These are phyloP conservation scores for Umimayanthus kanabou DNA, from an alignment of 92 coral and sea anemone genomes.

Conservation along the genomic window DNA sequence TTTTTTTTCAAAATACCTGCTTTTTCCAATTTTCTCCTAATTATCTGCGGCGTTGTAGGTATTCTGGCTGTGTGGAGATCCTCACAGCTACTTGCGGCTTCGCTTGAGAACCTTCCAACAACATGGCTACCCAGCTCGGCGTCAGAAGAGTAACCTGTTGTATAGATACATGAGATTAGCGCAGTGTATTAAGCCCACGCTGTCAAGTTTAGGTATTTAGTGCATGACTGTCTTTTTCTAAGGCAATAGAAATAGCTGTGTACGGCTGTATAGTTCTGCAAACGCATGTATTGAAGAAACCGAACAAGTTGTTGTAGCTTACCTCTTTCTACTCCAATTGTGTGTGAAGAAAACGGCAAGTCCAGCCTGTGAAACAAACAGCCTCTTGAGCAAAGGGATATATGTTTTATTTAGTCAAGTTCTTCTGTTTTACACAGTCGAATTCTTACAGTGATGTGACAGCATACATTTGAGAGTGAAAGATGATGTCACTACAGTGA, in stretches of 20 bases:
- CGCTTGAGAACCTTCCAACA: not conserved
- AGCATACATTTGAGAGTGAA: not conserved
- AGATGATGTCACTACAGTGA: not conserved
- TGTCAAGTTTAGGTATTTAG: too few relatives aligned
- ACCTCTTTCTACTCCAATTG: slow-evolving; percentile 16
- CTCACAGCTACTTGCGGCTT: not conserved
- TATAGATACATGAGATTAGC: not conserved
- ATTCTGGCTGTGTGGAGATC: slow-evolving; percentile 16
- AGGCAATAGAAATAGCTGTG: not conserved
- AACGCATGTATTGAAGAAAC: not conserved
- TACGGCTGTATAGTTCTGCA: not conserved
- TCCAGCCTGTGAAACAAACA: slow-evolving; percentile 12
- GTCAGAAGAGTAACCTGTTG: slow-evolving; percentile 52
- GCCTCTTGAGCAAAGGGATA: not conserved
- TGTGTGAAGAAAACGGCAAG: not conserved
- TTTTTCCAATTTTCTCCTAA: slow-evolving; percentile 28
- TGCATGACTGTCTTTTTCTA: not conserved
- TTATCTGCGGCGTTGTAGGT: slow-evolving; percentile 22
- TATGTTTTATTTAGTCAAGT: not conserved
- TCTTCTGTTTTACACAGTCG: too few relatives aligned
- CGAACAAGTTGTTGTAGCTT: not conserved
- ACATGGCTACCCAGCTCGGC: slow-evolving; percentile 5
- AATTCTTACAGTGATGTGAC: not conserved
- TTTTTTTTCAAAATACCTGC: slow-evolving; percentile 13
- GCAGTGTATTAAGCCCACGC: not conserved